Conservation (phyloP, 2,113 vertebrate genomes). For the Plecturocebus donacophilus region DNA sequence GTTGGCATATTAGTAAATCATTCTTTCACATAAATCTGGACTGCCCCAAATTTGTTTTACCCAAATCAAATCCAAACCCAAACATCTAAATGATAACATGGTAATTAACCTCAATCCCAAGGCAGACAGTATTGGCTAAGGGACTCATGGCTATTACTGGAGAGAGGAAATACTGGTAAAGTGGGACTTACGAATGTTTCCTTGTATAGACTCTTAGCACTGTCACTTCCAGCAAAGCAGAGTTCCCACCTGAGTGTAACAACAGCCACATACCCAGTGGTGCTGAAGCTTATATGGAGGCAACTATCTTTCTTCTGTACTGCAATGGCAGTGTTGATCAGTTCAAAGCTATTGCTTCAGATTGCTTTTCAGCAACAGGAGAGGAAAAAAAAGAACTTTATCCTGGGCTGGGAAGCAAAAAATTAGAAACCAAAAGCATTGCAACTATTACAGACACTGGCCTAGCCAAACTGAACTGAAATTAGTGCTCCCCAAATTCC, state of each 20-base stretch:
- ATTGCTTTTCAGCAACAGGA: conserved; percentile 83
- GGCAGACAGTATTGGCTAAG: not conserved
- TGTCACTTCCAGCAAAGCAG: not conserved
- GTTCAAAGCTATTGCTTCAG: conserved; percentile 80
- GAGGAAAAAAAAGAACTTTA: conserved; percentile 84
- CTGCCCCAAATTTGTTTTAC: conserved; percentile 30
- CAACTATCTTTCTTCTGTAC: conserved; percentile 87
- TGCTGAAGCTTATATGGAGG: conserved; percentile 81
- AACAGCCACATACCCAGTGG: conserved; percentile 86
- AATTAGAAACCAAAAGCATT: not conserved
- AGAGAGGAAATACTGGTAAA: conserved; percentile 8
- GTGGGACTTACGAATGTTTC: not conserved
- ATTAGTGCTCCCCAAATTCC: not conserved
- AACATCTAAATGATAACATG: conserved; percentile 23
- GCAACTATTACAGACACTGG: not conserved
- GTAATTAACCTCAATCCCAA: conserved; percentile 30
- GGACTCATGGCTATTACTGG: not conserved
- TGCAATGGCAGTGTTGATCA: conserved; percentile 83
- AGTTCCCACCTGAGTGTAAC: conserved; percentile 83
- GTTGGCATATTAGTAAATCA: not conserved
- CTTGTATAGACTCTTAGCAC: not conserved
- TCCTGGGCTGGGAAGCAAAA: conserved; percentile 64
- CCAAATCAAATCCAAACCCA: conserved; percentile 39
- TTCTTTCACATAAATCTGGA: not conserved
- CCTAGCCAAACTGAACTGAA: not conserved